Percentiles rank a stretch among this genome's conserved stretches.
Conservation (phyloP, 1,140 invertebrate species). For the Solen grandis region DNA sequence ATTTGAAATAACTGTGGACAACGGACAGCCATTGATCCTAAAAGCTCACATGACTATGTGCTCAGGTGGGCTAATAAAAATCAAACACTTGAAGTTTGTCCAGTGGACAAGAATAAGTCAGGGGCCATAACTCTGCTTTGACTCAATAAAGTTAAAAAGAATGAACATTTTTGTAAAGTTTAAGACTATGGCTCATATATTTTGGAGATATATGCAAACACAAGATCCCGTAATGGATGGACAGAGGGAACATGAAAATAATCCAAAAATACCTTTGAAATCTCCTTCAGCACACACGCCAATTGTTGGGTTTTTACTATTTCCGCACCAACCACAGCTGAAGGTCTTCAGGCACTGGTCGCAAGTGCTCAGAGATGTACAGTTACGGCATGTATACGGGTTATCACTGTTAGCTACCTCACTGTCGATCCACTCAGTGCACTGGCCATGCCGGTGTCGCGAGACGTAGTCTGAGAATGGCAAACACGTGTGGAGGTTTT, state of each 20-base stretch:
- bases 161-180: too few relatives aligned
- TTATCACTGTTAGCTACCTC: constrained; percentile 63
- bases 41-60: too few relatives aligned
- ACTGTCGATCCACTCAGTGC: constrained; percentile 93
- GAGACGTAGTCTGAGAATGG: constrained; percentile 97
- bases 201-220: background rate
- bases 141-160: too few relatives aligned
- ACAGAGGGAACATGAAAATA: background rate
- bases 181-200: background rate
- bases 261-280: constrained; percentile 78
- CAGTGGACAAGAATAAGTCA: too few relatives aligned
- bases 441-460: constrained; percentile 95
- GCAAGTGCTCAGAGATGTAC: constrained; percentile 89
- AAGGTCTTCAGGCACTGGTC: constrained; percentile 89
- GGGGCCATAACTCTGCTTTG: too few relatives aligned
- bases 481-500: constrained; percentile 93
- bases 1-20: too few relatives aligned
- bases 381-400: constrained; percentile 87
- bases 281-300: constrained; percentile 84
- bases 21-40: too few relatives aligned
- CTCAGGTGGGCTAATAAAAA: too few relatives aligned
- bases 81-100: too few relatives aligned
- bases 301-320: constrained; percentile 91
- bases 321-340: constrained; percentile 97
- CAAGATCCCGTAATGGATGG: background rate